Percentiles rank a stretch among this genome's conserved stretches.
Evolutionary conservation across 2,888 invertebrate species (phyloP).

Genomic region (Nomada lathburiana): DNA sequence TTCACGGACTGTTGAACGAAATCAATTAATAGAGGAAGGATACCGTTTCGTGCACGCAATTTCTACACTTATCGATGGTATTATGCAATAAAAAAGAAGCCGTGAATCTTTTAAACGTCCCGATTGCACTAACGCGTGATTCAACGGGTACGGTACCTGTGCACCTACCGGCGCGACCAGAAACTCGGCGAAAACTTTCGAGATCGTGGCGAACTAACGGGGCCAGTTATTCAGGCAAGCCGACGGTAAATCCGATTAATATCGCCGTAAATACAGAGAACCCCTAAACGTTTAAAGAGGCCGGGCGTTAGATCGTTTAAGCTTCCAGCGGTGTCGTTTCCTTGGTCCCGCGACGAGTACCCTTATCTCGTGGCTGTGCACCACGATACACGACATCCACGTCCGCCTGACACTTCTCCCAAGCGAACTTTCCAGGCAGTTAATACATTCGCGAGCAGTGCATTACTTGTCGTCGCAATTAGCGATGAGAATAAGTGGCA

Average conservation of each 20-base stretch:
- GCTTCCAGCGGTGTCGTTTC: constrained; percentile 56
- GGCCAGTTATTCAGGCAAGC: constrained; percentile 9
- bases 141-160: neutral
- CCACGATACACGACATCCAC: constrained; percentile 47
- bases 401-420: constrained; percentile 31
- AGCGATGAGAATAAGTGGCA: constrained; percentile 70
- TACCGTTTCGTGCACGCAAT: no score
- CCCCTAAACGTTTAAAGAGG: constrained; percentile 30
- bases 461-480: constrained; percentile 74
- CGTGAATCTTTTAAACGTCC: neutral
- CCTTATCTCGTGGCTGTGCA: constrained; percentile 44
- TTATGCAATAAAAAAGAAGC: no score
- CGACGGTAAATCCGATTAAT: constrained; percentile 46
- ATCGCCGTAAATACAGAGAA: constrained; percentile 42
- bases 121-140: constrained; percentile 14
- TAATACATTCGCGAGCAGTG: constrained; percentile 71
- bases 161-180: neutral
- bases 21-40: no score
- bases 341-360: constrained; percentile 15
- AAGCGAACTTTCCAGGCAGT: constrained; percentile 66
- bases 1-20: no score
- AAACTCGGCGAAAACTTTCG: neutral
- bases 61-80: no score
- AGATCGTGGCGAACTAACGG: constrained; percentile 3
- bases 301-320: constrained; percentile 46